Conservation (phyloP, 1,140 invertebrate species). For the Drosophila ananassae region DNA sequence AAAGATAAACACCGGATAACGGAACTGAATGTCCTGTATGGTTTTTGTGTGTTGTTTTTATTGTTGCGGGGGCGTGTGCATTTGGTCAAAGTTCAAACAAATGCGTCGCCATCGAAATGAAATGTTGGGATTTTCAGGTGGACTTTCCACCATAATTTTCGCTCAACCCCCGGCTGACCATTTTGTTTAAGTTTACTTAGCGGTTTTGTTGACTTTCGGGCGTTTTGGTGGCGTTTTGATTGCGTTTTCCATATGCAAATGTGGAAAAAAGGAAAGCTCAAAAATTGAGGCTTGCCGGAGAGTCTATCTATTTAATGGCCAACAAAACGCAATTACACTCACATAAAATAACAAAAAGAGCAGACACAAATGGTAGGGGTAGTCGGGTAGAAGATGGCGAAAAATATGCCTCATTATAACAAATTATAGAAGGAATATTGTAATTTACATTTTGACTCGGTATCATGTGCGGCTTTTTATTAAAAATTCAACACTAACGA, state of each 20-base stretch:
- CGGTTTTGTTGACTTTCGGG: constrained; percentile 53
- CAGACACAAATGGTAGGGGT: background rate
- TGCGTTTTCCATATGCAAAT: constrained; percentile 64
- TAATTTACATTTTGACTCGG: constrained; percentile 42
- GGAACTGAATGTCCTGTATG: constrained; percentile 28
- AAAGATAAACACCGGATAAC: constrained; percentile 41
- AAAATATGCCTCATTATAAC: constrained; percentile 22
- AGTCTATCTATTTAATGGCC: constrained; percentile 36
- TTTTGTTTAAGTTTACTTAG: constrained; percentile 58
- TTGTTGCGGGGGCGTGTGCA: constrained; percentile 33
- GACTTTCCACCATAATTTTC: constrained; percentile 4
- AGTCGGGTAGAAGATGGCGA: background rate
- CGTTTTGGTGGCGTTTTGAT: constrained; percentile 60
- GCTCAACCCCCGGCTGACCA: constrained; percentile 1
- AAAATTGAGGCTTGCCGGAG: background rate
- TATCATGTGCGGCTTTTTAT: constrained; percentile 62
- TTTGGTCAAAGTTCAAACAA: constrained; percentile 40
- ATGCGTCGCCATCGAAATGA: constrained; percentile 40
- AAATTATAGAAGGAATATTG: constrained; percentile 48
- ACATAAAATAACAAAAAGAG: constrained; percentile 4
- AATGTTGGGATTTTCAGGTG: constrained; percentile 48
- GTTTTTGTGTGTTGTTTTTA: background rate
- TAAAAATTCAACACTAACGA: constrained; percentile 70
- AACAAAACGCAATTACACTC: constrained; percentile 50
- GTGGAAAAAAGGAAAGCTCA: constrained; percentile 21